These are phyloP conservation scores for Betta splendens DNA, from an alignment of 2,797 vertebrate species.

Conservation along the genomic window DNA sequence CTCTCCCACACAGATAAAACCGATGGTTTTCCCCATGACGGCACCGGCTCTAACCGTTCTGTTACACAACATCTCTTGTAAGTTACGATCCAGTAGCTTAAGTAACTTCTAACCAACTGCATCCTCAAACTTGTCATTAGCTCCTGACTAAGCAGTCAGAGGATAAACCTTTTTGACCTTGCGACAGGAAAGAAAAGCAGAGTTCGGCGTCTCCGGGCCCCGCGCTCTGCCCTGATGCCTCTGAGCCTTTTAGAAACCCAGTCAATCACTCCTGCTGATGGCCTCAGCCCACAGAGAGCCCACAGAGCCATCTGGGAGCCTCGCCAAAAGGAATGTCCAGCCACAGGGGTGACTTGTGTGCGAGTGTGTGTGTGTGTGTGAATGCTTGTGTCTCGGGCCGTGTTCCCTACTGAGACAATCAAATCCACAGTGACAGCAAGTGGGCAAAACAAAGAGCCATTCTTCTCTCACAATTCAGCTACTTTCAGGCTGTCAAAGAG, in stretches of 20 bases:
- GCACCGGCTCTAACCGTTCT: too few species aligned
- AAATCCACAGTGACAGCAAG: constrained; percentile 76
- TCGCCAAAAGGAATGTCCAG: constrained; percentile 72
- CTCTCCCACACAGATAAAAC: constrained; percentile 16
- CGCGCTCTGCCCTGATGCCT: constrained; percentile 15
- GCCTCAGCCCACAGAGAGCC: constrained; percentile 55
- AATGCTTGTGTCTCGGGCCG: constrained; percentile 59
- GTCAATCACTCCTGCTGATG: constrained; percentile 51
- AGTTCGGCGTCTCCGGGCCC: constrained; percentile 22
- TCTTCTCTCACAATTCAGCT: constrained; percentile 67
- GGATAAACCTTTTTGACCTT: constrained; percentile 17
- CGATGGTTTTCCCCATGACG: constrained; percentile 53
- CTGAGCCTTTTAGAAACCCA: constrained; percentile 42
- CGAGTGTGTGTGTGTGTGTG: constrained; percentile 50
- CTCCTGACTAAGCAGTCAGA: background rate
- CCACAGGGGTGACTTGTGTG: constrained; percentile 55
- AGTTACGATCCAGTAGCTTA: too few species aligned
- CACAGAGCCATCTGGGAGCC: constrained; percentile 68
- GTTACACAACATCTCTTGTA: too few species aligned
- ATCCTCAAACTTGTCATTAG: too few species aligned
- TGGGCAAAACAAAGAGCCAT: constrained; percentile 71
- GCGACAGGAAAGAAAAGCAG: constrained; percentile 10
- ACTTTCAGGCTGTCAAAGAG: constrained; percentile 65
- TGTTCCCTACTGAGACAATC: constrained; percentile 72
- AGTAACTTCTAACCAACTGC: too few species aligned